These are phyloP conservation scores for Archaeoteleia sp. DNA, from an alignment of 2,888 invertebrate genomes.

Conservation along the genomic window DNA sequence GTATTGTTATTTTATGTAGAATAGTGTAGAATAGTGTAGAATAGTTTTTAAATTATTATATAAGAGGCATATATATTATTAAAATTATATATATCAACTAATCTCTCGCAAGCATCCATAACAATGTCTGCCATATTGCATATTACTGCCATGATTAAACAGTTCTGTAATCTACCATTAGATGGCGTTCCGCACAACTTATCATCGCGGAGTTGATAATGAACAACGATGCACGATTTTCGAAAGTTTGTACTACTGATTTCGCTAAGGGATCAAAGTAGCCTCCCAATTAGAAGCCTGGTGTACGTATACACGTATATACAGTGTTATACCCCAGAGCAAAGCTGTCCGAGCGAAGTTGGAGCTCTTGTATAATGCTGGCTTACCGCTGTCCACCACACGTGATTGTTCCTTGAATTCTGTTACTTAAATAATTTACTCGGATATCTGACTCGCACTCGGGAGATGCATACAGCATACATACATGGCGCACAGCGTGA, in stretches of 20 bases:
- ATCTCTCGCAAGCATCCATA: no score
- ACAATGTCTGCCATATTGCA: no score
- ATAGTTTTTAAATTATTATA: no score
- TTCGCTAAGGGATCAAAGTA: neutral
- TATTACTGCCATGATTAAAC: no score
- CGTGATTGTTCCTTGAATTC: slow-evolving; percentile 3
- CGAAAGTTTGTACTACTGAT: neutral
- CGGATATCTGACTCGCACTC: neutral
- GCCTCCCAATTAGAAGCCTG: neutral
- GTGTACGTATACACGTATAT: neutral
- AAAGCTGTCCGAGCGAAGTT: slow-evolving; percentile 5
- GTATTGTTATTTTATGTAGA: no score
- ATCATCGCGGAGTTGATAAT: no score
- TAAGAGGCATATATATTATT: no score
- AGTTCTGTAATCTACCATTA: no score
- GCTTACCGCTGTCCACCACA: neutral
- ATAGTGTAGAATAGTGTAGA: no score
- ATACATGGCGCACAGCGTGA: neutral
- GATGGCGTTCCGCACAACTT: no score
- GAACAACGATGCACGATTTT: neutral
- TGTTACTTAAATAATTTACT: neutral
- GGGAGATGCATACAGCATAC: neutral
- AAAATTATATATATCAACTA: no score
- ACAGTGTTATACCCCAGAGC: neutral
- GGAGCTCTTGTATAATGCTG: neutral